A percentile compares a stretch with the other conserved stretches of the same genome.
Evolutionary conservation across 2,888 invertebrate species (phyloP).

Genomic region (Calameuta filiformis): DNA sequence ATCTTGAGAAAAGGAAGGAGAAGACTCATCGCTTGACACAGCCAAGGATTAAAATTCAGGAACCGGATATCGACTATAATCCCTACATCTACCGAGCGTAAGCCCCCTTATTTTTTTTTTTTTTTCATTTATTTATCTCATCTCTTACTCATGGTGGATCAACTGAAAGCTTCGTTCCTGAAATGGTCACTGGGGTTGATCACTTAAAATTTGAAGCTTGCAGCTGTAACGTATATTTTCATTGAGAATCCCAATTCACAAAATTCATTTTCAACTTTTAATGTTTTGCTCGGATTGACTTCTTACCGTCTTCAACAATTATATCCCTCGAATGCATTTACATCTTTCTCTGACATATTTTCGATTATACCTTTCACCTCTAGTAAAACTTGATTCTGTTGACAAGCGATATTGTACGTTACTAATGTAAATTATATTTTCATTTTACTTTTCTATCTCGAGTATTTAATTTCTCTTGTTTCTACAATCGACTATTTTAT

Average conservation of each 20-base stretch:
- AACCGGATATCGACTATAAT: conserved; percentile 28
- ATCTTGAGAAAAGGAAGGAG: conserved; percentile 15
- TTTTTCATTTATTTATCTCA: conserved; percentile 10
- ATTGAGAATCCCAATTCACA: not conserved
- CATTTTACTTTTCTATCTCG: not conserved
- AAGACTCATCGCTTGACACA: conserved; percentile 18
- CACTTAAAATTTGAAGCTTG: not conserved
- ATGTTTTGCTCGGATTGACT: not conserved
- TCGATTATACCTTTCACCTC: not conserved
- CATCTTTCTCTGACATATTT: not conserved
- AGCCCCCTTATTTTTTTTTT: conserved; percentile 31
- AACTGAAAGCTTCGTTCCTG: not conserved
- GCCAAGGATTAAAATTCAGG: conserved; percentile 39
- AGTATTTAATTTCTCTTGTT: not conserved
- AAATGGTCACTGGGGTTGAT: not conserved
- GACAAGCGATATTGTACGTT: not conserved
- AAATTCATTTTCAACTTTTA: not conserved
- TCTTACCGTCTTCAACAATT: not conserved
- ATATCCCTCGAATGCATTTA: not conserved
- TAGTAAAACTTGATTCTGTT: not conserved
- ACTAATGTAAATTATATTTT: not conserved
- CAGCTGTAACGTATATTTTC: not conserved
- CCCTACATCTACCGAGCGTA: conserved; percentile 37
- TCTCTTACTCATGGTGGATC: not conserved
- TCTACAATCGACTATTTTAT: not conserved